Conservation (phyloP, 2,113 vertebrate species). For the Natator depressus region DNA sequence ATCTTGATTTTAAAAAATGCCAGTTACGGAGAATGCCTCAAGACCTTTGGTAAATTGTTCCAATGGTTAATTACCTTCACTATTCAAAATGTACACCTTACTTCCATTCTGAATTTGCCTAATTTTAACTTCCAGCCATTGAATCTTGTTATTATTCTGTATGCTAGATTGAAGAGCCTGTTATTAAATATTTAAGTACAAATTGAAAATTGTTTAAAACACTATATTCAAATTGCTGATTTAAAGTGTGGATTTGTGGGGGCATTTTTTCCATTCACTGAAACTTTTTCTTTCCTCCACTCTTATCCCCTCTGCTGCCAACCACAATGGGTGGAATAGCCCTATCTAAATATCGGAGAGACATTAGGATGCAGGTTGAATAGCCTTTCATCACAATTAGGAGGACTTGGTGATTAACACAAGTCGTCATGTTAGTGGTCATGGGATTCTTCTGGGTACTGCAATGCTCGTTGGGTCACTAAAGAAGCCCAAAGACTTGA, state of each 20-base stretch:
- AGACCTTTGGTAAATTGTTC: background rate
- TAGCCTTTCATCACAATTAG: background rate
- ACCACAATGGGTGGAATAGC: background rate
- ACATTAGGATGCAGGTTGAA: background rate
- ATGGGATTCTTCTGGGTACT: background rate
- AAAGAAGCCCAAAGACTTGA: no score
- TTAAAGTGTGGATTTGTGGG: background rate
- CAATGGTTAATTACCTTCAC: background rate
- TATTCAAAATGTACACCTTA: background rate
- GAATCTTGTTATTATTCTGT: background rate
- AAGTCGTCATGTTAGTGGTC: background rate
- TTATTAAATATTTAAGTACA: background rate
- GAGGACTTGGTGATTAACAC: background rate
- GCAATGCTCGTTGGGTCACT: background rate
- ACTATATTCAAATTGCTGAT: no score
- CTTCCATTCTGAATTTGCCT: background rate
- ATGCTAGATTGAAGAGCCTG: background rate
- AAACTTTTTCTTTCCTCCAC: no score
- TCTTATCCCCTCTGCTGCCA: background rate
- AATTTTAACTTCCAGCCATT: background rate
- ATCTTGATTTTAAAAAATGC: background rate
- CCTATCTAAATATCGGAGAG: background rate
- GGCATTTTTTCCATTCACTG: background rate
- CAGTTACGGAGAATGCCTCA: background rate
- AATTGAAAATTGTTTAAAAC: background rate